Conservation (phyloP, 2,888 invertebrate genomes). For the Chelonus formosanus region DNA sequence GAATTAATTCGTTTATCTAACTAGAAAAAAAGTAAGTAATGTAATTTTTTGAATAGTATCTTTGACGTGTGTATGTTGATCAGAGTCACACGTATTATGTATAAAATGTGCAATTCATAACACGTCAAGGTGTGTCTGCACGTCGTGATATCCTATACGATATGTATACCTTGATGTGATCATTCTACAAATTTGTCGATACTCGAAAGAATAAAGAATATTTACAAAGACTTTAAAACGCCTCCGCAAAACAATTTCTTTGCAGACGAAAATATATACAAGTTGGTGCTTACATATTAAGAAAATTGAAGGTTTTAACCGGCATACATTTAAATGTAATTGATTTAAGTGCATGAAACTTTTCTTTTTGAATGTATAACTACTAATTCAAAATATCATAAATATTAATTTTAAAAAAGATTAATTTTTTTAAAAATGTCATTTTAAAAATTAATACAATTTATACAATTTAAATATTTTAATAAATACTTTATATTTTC, state of each 20-base stretch:
- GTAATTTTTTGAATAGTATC: not conserved
- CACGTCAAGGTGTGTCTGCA: slow-evolving; percentile 4
- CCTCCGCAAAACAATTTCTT: not conserved
- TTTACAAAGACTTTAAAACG: not conserved
- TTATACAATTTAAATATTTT: too few species aligned
- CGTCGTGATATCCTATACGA: slow-evolving; percentile 9
- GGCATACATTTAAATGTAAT: slow-evolving; percentile 1
- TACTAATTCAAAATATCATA: too few species aligned
- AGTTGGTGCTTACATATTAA: slow-evolving; percentile 16
- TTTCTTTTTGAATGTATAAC: too few species aligned
- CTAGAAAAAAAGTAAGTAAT: not conserved
- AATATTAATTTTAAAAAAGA: too few species aligned
- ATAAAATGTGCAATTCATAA: slow-evolving; percentile 13
- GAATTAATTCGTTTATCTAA: too few species aligned
- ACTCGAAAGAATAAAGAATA: slow-evolving; percentile 1
- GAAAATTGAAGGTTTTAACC: slow-evolving; percentile 4
- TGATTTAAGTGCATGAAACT: too few species aligned
- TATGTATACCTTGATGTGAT: slow-evolving; percentile 4
- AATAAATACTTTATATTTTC: too few species aligned
- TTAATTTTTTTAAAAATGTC: too few species aligned
- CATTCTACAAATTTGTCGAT: slow-evolving; percentile 16
- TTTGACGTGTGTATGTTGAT: not conserved
- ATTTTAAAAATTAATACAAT: too few species aligned
- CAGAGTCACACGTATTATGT: not conserved
- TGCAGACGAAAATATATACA: slow-evolving; percentile 5